phyloP scores from a whole-genome alignment of 92 coral and sea anemone genomes.

The Actinostola sp. region DNA sequence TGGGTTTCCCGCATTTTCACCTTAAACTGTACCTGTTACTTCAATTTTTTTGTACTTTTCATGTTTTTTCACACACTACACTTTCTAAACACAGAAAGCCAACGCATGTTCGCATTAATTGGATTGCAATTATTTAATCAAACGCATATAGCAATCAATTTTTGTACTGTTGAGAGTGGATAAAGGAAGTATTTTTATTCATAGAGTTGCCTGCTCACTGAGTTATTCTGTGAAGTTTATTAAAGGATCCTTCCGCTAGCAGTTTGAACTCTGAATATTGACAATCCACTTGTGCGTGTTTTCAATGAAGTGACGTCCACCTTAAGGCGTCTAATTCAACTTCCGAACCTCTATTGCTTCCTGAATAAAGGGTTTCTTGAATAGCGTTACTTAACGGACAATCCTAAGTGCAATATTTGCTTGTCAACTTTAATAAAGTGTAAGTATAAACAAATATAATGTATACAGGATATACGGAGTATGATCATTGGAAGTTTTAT shows the following conservation, averaged over 20 bases:
- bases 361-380: slow-evolving; percentile 33
- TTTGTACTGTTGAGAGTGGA: slow-evolving; percentile 12
- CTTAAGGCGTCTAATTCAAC: slow-evolving; percentile 20
- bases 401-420: slow-evolving; percentile 47
- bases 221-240: slow-evolving; percentile 27
- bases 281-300: slow-evolving; percentile 16
- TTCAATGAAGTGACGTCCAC: slow-evolving; percentile 17
- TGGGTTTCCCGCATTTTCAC: not conserved
- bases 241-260: slow-evolving; percentile 20
- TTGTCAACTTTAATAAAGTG: slow-evolving; percentile 49
- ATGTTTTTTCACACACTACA: slow-evolving; percentile 1
- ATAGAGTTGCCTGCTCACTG: slow-evolving; percentile 4
- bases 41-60: not conserved
- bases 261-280: slow-evolving; percentile 29
- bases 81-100: slow-evolving; percentile 2
- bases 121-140: slow-evolving; percentile 47
- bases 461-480: slow-evolving; percentile 40
- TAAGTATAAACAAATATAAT: slow-evolving; percentile 43
- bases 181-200: not conserved
- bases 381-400: slow-evolving; percentile 53
- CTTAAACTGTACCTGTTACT: not conserved
- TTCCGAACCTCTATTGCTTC: slow-evolving; percentile 53
- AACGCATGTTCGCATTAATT: slow-evolving; percentile 21
- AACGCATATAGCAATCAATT: slow-evolving; percentile 33
- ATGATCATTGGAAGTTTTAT: slow-evolving; percentile 15